Evolutionary conservation across 1,140 invertebrate genomes (phyloP), one percentile per base, ranked within the genome.

Genomic region (Aleiodes sp.): DNA sequence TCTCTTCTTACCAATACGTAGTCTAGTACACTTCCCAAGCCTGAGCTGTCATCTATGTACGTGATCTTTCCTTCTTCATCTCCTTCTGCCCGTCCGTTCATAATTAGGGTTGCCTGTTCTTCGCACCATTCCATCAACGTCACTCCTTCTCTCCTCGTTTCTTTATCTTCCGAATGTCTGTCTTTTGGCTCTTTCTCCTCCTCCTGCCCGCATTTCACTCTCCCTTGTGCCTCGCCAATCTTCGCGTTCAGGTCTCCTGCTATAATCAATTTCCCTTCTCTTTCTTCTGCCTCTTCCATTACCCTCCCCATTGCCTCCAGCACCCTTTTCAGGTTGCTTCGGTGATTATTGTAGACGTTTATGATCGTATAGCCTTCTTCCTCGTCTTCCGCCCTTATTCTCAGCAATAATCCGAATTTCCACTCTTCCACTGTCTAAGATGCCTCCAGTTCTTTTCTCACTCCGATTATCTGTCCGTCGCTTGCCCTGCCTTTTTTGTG

Each of bases 401-500:
- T 68, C 52, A 65, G 28, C 14, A 4, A 24, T 6, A 70, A 21
- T 0, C 70, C 57, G 41, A 26, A 61, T 10, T 41, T 21, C 41
- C 70, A 62, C 10, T 41, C 29, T 9, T 37, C 39, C 10, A 68
- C 35, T 9, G 46, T 41, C 31, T 16, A 56, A 7, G 19, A 28
- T 31, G 9, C 10, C n/a, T 43, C 21, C 29, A 64, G 14, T 8
- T 64, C 31, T 41, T 69, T 71, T 37, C 26, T 74, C 37, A 72
- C 57, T 41, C 75, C 75, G 0, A 72, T 59, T 41, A 74, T 0
- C 28, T 72, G 67, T 12, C 75, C 72, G 2, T 69, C 69, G 9
- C 41, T 69, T 31, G 71, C 70, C 52, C 68, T 74, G 4, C 71
- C 73, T 57, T 63, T 76, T 19, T 16, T 73, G 35, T 72, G 68